Evolutionary conservation across 2,888 invertebrate species (phyloP).

Genomic region (Apantesis nais): DNA sequence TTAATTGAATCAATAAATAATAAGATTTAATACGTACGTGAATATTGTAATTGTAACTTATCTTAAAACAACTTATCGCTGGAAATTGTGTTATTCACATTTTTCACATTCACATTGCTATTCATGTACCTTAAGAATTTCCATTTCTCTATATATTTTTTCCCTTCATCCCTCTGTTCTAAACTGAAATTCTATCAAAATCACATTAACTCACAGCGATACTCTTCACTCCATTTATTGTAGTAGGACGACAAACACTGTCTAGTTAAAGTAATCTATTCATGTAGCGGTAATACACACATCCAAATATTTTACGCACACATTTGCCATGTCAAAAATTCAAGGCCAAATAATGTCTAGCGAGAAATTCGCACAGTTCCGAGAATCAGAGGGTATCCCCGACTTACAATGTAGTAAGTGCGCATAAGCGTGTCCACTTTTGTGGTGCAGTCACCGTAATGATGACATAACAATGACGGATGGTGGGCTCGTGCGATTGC

Average conservation of each 20-base stretch:
- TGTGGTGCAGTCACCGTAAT: conserved; percentile 75
- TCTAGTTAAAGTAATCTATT: conserved; percentile 14
- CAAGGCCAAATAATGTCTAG: conserved; percentile 61
- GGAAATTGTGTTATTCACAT: neutral
- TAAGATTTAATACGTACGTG: too few relatives aligned
- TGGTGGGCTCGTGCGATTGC: conserved; percentile 70
- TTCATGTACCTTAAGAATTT: too few relatives aligned
- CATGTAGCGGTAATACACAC: conserved; percentile 26
- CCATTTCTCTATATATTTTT: neutral
- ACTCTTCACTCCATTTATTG: neutral
- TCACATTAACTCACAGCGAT: neutral
- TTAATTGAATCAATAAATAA: neutral
- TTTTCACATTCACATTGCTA: too few relatives aligned
- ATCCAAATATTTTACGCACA: conserved; percentile 31
- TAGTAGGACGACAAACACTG: neutral
- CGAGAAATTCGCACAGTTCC: conserved; percentile 64
- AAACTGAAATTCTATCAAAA: neutral
- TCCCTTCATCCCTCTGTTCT: neutral
- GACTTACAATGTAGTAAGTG: conserved; percentile 73
- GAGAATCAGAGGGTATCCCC: conserved; percentile 76
- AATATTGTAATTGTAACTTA: too few relatives aligned
- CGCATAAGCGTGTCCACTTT: conserved; percentile 66
- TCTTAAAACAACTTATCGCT: too few relatives aligned
- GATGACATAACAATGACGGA: conserved; percentile 76
- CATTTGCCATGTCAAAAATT: conserved; percentile 22